Percentiles rank a stretch among this genome's conserved stretches.
Conservation (phyloP, 92 coral and sea anemone species). For the Phenganax marumi region DNA sequence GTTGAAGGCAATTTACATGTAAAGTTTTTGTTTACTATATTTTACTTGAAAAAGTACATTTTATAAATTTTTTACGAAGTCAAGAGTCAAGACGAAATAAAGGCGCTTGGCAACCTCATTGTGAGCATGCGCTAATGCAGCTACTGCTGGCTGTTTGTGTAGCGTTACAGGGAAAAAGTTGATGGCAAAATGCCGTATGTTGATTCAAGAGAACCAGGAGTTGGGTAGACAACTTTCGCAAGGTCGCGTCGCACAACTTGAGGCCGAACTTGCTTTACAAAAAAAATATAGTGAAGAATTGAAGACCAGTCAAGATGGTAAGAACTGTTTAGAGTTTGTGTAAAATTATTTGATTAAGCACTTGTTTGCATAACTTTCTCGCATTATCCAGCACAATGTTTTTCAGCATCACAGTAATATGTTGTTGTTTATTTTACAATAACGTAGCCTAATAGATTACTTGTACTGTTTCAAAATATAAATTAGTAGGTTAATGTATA, state of each 20-base stretch:
- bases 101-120: not conserved
- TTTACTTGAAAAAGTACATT: not conserved
- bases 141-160: constrained; percentile 27
- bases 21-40: no score
- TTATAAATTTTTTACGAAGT: not conserved
- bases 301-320: constrained; percentile 95
- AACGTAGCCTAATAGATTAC: no score
- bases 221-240: constrained; percentile 97
- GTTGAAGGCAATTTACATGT: no score
- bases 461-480: no score
- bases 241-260: constrained; percentile 93
- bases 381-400: not conserved
- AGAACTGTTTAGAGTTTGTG: constrained; percentile 25
- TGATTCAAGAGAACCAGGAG: constrained; percentile 97
- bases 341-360: not conserved
- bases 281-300: constrained; percentile 96
- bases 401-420: no score
- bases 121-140: not conserved
- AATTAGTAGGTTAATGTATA: no score
- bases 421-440: no score
- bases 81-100: not conserved
- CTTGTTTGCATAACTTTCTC: not conserved
- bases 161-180: constrained; percentile 98
- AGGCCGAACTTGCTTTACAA: constrained; percentile 96
- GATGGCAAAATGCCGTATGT: constrained; percentile 98